phyloP scores from a whole-genome alignment of 2,113 vertebrate genomes.

The Heterotilapia buettikoferi region DNA sequence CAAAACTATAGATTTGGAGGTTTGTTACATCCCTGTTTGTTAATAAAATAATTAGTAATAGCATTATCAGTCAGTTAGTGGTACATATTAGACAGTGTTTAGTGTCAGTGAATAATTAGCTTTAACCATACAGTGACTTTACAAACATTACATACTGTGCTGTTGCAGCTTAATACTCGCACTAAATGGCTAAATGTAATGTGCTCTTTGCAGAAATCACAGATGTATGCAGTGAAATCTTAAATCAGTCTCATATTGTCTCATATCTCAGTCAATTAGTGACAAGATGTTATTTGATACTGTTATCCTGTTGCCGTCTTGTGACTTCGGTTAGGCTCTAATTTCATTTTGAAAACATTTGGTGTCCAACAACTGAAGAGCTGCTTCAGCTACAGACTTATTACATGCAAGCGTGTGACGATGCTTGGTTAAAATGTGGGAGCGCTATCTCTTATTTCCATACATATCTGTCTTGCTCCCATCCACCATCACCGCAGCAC shows the following conservation, averaged over 20 bases:
- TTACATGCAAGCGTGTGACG: not conserved
- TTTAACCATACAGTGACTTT: not conserved
- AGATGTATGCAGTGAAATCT: not conserved
- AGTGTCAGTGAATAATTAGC: not conserved
- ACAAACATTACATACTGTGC: not conserved
- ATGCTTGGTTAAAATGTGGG: not conserved
- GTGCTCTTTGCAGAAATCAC: not conserved
- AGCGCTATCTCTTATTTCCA: not conserved
- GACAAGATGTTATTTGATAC: not conserved
- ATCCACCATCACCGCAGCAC: not conserved
- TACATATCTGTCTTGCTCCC: constrained; percentile 26
- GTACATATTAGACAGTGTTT: not conserved
- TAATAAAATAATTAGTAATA: not conserved
- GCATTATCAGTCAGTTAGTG: not conserved
- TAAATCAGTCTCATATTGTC: not conserved
- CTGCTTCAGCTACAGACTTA: not conserved
- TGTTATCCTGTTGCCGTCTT: not conserved
- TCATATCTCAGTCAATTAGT: not conserved
- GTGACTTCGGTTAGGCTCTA: constrained; percentile 5
- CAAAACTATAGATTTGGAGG: not conserved
- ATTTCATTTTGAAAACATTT: not conserved
- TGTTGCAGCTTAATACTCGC: not conserved
- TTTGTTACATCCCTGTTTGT: not conserved
- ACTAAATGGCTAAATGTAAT: not conserved
- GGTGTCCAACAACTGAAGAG: not conserved